Evolutionary conservation across 2,888 invertebrate genomes (phyloP).

Genomic region (Ctena decussata): DNA sequence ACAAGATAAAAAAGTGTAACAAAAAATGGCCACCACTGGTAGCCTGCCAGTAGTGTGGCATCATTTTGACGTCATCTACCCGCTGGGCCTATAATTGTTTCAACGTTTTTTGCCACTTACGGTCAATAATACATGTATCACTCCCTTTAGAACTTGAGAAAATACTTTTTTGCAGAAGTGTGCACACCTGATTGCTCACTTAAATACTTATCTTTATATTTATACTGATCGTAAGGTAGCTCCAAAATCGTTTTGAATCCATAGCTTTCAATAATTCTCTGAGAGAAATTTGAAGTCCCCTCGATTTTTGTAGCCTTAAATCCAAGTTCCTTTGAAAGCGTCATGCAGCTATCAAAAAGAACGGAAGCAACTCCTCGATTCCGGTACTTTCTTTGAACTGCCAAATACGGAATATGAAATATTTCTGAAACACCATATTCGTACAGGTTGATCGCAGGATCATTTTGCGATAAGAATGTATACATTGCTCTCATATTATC

Average conservation of each 20-base stretch:
- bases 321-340: conserved; percentile 45
- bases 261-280: conserved; percentile 53
- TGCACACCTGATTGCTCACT: conserved; percentile 45
- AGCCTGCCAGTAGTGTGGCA: too few species aligned
- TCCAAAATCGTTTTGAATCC: conserved; percentile 43
- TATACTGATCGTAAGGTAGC: conserved; percentile 52
- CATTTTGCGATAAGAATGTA: conserved; percentile 49
- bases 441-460: conserved; percentile 44
- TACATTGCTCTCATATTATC: conserved; percentile 41
- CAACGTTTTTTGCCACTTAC: too few species aligned
- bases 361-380: conserved; percentile 47
- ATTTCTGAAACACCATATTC: conserved; percentile 42
- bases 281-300: conserved; percentile 60
- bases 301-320: conserved; percentile 56
- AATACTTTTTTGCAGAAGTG: conserved; percentile 43
- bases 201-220: conserved; percentile 44
- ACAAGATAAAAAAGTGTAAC: too few species aligned
- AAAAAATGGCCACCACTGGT: too few species aligned
- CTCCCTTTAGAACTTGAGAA: too few species aligned
- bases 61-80: too few species aligned
- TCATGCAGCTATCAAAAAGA: conserved; percentile 43
- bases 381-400: conserved; percentile 54
- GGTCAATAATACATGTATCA: too few species aligned
- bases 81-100: too few species aligned
- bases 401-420: conserved; percentile 54